These are phyloP conservation scores for Parambassis ranga DNA, from an alignment of 2,797 vertebrate genomes.

Conservation along the genomic window DNA sequence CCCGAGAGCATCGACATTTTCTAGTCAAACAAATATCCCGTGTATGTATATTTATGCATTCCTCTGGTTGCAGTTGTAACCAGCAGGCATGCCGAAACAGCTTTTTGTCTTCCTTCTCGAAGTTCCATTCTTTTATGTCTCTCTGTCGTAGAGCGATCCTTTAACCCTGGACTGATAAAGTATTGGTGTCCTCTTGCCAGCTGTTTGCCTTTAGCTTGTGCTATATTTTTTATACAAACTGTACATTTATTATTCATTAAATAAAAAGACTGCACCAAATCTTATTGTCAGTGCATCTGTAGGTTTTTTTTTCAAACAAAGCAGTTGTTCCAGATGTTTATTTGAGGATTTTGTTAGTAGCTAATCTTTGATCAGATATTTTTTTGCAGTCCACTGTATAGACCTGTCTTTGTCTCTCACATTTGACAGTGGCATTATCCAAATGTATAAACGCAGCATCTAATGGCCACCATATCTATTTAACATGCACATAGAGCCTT, in stretches of 20 bases:
- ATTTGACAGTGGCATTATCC: too few species aligned
- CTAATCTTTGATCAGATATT: too few species aligned
- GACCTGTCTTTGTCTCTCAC: too few species aligned
- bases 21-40: not conserved
- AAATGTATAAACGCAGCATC: too few species aligned
- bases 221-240: slow-evolving; percentile 86
- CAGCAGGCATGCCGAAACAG: slow-evolving; percentile 35
- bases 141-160: slow-evolving; percentile 36
- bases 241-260: slow-evolving; percentile 85
- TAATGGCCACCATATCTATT: too few species aligned
- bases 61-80: slow-evolving; percentile 19
- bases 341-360: too few species aligned
- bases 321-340: too few species aligned
- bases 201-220: slow-evolving; percentile 76
- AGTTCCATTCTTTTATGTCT: slow-evolving; percentile 14
- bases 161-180: slow-evolving; percentile 26
- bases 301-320: too few species aligned
- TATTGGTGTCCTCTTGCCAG: slow-evolving; percentile 43
- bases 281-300: too few species aligned
- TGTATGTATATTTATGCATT: slow-evolving; percentile 15
- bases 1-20: slow-evolving; percentile 8
- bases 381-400: too few species aligned
- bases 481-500: too few species aligned
- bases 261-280: slow-evolving; percentile 87
- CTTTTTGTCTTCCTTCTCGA: slow-evolving; percentile 17